A percentile compares a stretch with the other conserved stretches of the same genome.
Conservation (phyloP, 2,888 invertebrate genomes). For the Lathronympha strigana region DNA sequence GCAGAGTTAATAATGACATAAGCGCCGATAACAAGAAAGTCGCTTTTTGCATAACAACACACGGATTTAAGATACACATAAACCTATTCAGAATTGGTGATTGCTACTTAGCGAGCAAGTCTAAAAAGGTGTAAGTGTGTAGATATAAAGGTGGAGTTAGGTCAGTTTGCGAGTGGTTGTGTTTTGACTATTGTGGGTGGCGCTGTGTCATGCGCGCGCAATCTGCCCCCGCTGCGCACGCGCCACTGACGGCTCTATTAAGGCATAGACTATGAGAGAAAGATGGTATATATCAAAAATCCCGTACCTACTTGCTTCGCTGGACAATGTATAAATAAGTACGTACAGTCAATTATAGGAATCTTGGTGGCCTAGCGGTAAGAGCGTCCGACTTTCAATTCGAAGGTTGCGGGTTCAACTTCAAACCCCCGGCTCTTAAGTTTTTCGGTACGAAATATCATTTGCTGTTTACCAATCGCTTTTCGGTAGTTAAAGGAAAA, state of each 20-base stretch:
- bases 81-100: background rate
- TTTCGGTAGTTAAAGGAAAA: no score
- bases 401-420: no score
- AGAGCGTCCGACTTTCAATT: no score
- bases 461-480: no score
- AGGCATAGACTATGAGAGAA: conserved; percentile 48
- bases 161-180: conserved; percentile 2
- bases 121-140: background rate
- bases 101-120: background rate
- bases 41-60: background rate
- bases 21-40: background rate
- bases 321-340: no score
- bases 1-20: background rate
- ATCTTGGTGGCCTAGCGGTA: no score
- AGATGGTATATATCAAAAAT: background rate
- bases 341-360: no score
- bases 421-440: no score
- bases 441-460: no score
- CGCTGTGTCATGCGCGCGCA: conserved; percentile 78
- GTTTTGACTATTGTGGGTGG: conserved; percentile 49
- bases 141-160: background rate
- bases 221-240: conserved; percentile 74
- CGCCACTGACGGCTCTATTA: conserved; percentile 64
- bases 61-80: background rate
- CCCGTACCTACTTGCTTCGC: no score